Percentiles rank a stretch among this genome's conserved stretches.
Conservation (phyloP, 1,140 invertebrate genomes). For the Vollenhovia emeryi region DNA sequence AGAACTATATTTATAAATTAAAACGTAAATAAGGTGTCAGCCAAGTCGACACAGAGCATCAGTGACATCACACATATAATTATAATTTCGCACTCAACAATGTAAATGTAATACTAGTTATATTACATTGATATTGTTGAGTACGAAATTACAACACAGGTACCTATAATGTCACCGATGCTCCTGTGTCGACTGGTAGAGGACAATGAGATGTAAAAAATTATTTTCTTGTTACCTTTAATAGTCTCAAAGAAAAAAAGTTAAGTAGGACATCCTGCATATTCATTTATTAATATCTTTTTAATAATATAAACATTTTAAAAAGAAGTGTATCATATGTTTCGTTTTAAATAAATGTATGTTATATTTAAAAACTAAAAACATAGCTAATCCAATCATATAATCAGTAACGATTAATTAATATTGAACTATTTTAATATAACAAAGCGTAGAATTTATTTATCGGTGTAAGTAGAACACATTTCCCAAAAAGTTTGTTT, state of each 20-base stretch:
- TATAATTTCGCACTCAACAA: too few relatives aligned
- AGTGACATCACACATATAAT: too few relatives aligned
- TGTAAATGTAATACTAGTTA: too few relatives aligned
- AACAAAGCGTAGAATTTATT: not conserved
- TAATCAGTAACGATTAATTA: not conserved
- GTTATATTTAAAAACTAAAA: not conserved
- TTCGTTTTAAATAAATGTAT: not conserved
- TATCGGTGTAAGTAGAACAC: not conserved
- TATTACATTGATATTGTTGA: too few relatives aligned
- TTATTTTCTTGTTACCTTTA: not conserved
- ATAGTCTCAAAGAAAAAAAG: not conserved
- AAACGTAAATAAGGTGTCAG: too few relatives aligned
- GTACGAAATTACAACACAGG: too few relatives aligned
- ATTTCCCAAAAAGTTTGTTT: not conserved
- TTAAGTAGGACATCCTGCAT: not conserved
- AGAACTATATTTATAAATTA: not conserved
- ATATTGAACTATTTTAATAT: not conserved
- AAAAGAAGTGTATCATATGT: not conserved
- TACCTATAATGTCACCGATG: too few relatives aligned
- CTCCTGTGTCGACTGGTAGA: too few relatives aligned
- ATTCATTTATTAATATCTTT: not conserved
- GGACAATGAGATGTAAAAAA: not conserved
- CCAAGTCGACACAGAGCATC: too few relatives aligned
- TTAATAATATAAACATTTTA: not conserved
- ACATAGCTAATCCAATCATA: not conserved